Evolutionary conservation across 2,113 vertebrate species (phyloP).

Genomic region (Callithrix jacchus): DNA sequence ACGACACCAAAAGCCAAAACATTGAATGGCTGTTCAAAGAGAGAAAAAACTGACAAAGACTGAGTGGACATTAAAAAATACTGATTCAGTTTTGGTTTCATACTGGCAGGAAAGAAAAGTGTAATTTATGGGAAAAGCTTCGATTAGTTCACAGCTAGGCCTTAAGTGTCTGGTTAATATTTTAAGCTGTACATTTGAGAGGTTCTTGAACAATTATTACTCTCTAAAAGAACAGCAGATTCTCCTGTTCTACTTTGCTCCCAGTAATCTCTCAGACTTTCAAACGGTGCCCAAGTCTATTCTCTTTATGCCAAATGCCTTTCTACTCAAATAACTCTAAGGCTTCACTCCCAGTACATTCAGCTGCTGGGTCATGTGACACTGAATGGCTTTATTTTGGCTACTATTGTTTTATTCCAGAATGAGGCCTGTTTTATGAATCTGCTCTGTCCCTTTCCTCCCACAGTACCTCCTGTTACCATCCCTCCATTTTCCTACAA

Average conservation of each 20-base stretch:
- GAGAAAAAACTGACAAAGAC: constrained; percentile 58
- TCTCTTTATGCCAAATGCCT: constrained; percentile 31
- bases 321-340: not conserved
- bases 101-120: constrained; percentile 39
- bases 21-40: constrained; percentile 41
- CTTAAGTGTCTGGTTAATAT: constrained; percentile 72
- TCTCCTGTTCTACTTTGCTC: not conserved
- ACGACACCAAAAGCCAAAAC: constrained; percentile 55
- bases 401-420: not conserved
- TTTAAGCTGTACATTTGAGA: constrained; percentile 65
- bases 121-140: constrained; percentile 64
- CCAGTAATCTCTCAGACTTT: constrained; percentile 37
- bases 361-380: not conserved
- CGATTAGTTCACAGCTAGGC: constrained; percentile 63
- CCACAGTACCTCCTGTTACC: constrained; percentile 1
- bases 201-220: constrained; percentile 46
- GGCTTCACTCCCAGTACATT: not conserved
- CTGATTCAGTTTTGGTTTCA: constrained; percentile 53
- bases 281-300: not conserved
- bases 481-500: constrained; percentile 16
- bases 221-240: constrained; percentile 25
- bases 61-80: constrained; percentile 44
- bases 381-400: not conserved
- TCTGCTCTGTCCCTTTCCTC: not conserved
- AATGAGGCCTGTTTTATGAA: not conserved